Base-by-base conservation (phyloP, 2,888 invertebrate genomes). In the Caradrina kadenii region DNA sequence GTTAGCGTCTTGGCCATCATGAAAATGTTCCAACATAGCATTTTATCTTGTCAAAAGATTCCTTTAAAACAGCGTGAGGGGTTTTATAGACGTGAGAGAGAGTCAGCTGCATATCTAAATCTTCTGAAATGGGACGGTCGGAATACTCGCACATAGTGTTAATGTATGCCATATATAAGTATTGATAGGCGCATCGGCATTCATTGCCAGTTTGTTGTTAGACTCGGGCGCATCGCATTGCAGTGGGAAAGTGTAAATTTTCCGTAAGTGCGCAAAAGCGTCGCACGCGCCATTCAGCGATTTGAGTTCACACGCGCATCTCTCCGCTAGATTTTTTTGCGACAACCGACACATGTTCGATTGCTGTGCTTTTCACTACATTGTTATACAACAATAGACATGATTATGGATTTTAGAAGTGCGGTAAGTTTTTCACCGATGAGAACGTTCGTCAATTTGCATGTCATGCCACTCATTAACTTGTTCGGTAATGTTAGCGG, bases 81-180 rank as follows among this genome's bases (percentile, higher is more conserved):
- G 21, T 61, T 65, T 82, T 82, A 79, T 76, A 79, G 74, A 76
- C 8, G n/a, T 17, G n/a, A 39, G 75, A 81, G 60, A 77, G 75
- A 83, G 79, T 65, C 35, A 72, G 68, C 63, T 63, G 50, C 63
- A 74, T 71, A 39, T 45, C 52, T 26, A 55, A 35, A 39, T 61
- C 61, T 81, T 69, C 54, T 69, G 67, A 76, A 78, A 76, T 68
- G 71, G 80, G 78, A 73, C 65, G 6, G 17, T 5, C 86, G 83
- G 87, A 85, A 87, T 85, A 70, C 79, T 79, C 71, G 83, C 83
- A 87, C 79, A 81, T 71, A 88, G 87, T 83, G 74, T 70, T 79
- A 84, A 86, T 89, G 87, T 87, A 83, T 89, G 86, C 83, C 90
- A 93, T 95, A 95, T 94, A 95, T 92, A 94, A 93, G 93, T 93